Base-by-base conservation (phyloP, 2,113 vertebrate species). In the Platichthys stellatus region DNA sequence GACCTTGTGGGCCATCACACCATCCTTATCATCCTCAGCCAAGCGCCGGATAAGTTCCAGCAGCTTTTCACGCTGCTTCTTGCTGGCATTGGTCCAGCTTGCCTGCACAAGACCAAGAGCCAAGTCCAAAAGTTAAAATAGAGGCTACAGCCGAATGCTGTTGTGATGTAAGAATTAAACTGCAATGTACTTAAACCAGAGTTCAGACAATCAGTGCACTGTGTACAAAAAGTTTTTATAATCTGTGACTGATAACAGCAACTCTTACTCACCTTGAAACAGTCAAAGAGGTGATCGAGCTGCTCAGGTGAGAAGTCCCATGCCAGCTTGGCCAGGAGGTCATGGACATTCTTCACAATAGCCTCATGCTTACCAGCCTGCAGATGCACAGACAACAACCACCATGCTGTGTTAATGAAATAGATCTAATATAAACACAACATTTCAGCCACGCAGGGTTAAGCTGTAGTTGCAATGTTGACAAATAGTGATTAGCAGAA, bases 251-350 rank as follows among this genome's bases (percentile, higher is more conserved):
- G 3, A 40, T 47, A 9, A 63, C 26, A 21, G 21, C 6, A 40
- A 74, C 4, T 28, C 17, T 43, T 20, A 68, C 76, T 94, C 94
- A 98, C 98, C 96, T 99, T 99, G 93, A 99, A 99, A 86, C 98
- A 99, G 92, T 99, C 98, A 86, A 99, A 99, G 47, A 99, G 96
- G 90, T 99, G 98, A 92, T 99, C 98, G 67, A 99, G 97, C 90
- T 99, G 98, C 89, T 99, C 98, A 73, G 98, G 98, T 76, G 98
- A 98, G 91, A 99, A 99, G 93, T 99, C 98, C 98, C 98, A 99
- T 0, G 98, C 98, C 88, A 99, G 92, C 91, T 99, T 99, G 76
- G 98, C 98, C 58, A 99, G 94, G 18, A 99, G 96, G 89, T 99
- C 98, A 65, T 99, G 98, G 84, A 99, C 97, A 82, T 99, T 99